A percentile compares a stretch with the other conserved stretches of the same genome.
Conservation (phyloP, 1,140 invertebrate genomes). For the Araneus ventricosus region DNA sequence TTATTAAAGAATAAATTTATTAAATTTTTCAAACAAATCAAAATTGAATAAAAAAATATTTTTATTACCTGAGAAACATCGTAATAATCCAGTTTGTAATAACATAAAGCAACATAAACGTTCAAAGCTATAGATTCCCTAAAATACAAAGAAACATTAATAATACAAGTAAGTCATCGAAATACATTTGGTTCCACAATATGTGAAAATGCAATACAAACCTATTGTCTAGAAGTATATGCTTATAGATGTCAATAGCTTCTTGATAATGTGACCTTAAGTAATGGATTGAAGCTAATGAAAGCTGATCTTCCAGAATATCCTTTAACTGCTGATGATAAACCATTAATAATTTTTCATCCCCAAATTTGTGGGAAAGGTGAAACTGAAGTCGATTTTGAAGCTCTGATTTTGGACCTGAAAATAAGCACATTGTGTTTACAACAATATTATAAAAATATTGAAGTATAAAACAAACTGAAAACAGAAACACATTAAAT, state of each 20-base stretch:
- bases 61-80: conserved; percentile 83
- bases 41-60: too few species aligned
- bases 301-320: conserved; percentile 95
- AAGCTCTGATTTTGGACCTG: conserved; percentile 80
- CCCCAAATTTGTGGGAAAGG: conserved; percentile 94
- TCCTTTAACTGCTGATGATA: conserved; percentile 92
- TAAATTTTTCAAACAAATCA: not conserved
- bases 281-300: conserved; percentile 97
- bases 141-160: conserved; percentile 78
- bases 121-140: conserved; percentile 96
- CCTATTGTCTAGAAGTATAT: conserved; percentile 94
- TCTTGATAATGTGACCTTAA: conserved; percentile 97
- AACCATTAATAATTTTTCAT: conserved; percentile 90
- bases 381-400: conserved; percentile 93
- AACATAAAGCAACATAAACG: conserved; percentile 98
- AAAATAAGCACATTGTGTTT: conserved; percentile 77
- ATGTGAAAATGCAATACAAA: conserved; percentile 78
- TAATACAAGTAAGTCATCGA: not conserved
- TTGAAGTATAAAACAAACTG: not conserved
- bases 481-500: too few species aligned
- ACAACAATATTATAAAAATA: not conserved
- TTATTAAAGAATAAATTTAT: too few species aligned
- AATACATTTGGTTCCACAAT: not conserved
- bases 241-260: conserved; percentile 99
- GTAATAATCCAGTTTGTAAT: conserved; percentile 96